Conservation (phyloP, 2,797 vertebrate genomes). For the Vireo griseus region DNA sequence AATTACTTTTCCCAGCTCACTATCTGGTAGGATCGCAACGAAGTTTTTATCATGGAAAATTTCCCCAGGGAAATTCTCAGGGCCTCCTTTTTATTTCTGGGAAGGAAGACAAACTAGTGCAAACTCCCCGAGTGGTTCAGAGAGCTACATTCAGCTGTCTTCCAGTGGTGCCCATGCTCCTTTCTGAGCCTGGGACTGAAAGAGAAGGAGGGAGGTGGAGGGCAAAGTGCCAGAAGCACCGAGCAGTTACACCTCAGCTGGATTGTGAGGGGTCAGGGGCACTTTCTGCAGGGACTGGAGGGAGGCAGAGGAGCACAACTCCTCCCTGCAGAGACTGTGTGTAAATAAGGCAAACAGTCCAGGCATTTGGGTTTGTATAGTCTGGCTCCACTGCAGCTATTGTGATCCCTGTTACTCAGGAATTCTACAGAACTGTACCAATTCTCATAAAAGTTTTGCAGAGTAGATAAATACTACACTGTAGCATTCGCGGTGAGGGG, state of each 20-base stretch:
- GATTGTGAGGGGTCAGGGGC: not conserved
- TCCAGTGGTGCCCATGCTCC: not conserved
- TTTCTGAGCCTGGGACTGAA: not conserved
- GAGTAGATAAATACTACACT: conserved; percentile 25
- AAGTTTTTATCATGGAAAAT: not conserved
- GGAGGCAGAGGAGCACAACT: not conserved
- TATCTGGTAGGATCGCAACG: not conserved
- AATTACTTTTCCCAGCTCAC: not conserved
- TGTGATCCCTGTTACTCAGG: conserved; percentile 31
- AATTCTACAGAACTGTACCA: conserved; percentile 37
- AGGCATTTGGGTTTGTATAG: not conserved
- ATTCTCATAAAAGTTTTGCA: conserved; percentile 43
- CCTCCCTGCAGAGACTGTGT: not conserved
- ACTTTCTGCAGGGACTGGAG: not conserved
- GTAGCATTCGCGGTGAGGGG: not conserved
- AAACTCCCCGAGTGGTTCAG: not conserved
- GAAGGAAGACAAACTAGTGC: not conserved
- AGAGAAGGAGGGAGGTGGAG: not conserved
- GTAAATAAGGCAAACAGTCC: not conserved
- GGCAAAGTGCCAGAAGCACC: fast-evolving
- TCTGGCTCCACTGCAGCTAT: conserved; percentile 11
- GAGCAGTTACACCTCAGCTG: not conserved
- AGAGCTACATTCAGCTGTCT: not conserved
- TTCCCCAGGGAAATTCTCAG: not conserved
- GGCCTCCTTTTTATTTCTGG: not conserved